phyloP scores from a whole-genome alignment of 2,797 vertebrate species.

The Moxostoma hubbsi region DNA sequence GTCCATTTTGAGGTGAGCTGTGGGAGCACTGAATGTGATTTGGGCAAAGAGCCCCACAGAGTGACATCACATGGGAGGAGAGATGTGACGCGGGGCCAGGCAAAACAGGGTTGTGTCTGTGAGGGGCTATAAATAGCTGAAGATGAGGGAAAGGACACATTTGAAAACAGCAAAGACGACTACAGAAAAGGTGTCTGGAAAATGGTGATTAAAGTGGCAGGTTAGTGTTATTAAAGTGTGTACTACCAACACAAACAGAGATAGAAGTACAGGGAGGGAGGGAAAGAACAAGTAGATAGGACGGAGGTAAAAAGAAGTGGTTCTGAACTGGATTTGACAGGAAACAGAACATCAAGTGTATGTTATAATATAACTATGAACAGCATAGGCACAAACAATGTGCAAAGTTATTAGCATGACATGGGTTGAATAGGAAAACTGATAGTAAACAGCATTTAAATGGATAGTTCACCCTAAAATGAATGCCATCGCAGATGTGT shows the following conservation, averaged over 20 bases:
- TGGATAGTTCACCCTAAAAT: no score
- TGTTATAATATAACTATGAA: no score
- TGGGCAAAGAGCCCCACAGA: conserved; percentile 62
- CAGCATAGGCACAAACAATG: no score
- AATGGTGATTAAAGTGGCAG: conserved; percentile 65
- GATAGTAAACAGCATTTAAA: no score
- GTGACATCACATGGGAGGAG: conserved; percentile 69
- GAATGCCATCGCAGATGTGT: no score
- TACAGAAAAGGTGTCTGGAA: conserved; percentile 53
- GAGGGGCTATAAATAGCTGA: conserved; percentile 69
- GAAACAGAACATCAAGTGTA: no score
- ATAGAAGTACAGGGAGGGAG: neutral
- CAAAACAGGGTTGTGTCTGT: conserved; percentile 31
- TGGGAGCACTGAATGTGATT: conserved; percentile 61
- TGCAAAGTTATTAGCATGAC: no score
- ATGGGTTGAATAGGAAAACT: no score
- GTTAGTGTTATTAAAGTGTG: conserved; percentile 23
- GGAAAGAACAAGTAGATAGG: no score
- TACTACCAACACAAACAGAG: conserved; percentile 10
- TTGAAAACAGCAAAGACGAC: conserved; percentile 53
- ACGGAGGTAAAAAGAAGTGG: no score
- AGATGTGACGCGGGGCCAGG: conserved; percentile 35
- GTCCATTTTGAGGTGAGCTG: conserved; percentile 65
- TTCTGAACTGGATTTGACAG: no score
- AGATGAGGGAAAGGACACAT: conserved; percentile 14